Percentiles rank a stretch among this genome's conserved stretches.
These are phyloP conservation scores for Periphyllus acericola DNA, from an alignment of 2,888 invertebrate species.

Conservation along the genomic window DNA sequence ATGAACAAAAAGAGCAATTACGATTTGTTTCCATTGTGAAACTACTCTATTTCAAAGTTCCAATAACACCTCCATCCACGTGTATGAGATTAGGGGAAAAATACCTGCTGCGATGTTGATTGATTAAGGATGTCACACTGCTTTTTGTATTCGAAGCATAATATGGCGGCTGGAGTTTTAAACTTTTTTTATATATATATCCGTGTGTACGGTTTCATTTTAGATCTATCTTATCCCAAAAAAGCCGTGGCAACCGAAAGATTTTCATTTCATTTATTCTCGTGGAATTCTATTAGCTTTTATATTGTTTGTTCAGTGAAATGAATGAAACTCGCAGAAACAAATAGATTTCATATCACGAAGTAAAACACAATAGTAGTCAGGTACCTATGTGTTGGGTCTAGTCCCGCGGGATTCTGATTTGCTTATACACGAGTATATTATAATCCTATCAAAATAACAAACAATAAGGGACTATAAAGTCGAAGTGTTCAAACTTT, in stretches of 20 bases:
- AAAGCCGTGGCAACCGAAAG: background rate
- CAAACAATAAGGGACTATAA: background rate
- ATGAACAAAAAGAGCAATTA: background rate
- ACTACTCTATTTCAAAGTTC: background rate
- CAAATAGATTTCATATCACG: conserved; percentile 10
- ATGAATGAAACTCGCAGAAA: conserved; percentile 11
- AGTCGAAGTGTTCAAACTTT: conserved; percentile 14
- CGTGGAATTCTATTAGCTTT: conserved; percentile 28
- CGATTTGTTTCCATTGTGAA: background rate
- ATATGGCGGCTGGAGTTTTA: background rate
- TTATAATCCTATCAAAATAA: conserved; percentile 24
- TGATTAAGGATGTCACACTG: conserved; percentile 12
- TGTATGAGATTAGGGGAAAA: conserved; percentile 13
- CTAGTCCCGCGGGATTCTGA: background rate
- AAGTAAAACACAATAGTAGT: conserved; percentile 1
- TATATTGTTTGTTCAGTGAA: conserved; percentile 30
- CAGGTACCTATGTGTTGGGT: background rate
- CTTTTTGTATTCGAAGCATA: background rate
- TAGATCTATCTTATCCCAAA: background rate
- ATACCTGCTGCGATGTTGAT: conserved; percentile 37
- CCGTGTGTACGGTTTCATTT: background rate
- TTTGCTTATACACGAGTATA: background rate
- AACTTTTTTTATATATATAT: background rate
- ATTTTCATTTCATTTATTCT: conserved; percentile 37
- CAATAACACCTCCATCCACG: conserved; percentile 3